These are phyloP conservation scores for Orientallactaga bullata DNA, from an alignment of 2,113 vertebrate species.

Conservation along the genomic window DNA sequence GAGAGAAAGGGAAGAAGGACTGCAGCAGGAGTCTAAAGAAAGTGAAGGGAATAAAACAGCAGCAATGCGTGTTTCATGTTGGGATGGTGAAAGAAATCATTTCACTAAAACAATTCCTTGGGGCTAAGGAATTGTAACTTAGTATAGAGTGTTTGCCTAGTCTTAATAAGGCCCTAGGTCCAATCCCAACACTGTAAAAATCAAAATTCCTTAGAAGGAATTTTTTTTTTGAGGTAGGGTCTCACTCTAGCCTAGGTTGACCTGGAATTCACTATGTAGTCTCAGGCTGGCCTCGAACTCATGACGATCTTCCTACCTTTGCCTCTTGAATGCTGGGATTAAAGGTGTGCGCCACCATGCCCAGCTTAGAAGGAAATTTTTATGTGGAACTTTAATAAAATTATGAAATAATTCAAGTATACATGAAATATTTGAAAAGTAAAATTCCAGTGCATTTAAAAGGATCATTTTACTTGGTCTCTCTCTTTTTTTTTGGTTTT, in stretches of 20 bases:
- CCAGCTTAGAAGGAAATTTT: too few relatives aligned
- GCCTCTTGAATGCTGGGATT: too few relatives aligned
- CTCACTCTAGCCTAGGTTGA: too few relatives aligned
- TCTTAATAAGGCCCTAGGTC: background rate
- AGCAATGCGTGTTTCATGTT: slow-evolving; percentile 7
- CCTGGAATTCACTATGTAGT: too few relatives aligned
- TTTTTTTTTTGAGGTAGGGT: too few relatives aligned
- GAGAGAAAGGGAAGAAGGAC: background rate
- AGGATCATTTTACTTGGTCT: background rate
- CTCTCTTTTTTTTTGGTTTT: too few relatives aligned
- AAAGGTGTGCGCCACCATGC: too few relatives aligned
- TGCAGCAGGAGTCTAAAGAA: background rate
- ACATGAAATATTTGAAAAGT: background rate
- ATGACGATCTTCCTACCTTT: too few relatives aligned
- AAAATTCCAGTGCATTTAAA: slow-evolving; percentile 23
- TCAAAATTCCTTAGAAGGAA: too few relatives aligned
- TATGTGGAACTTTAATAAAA: slow-evolving; percentile 10
- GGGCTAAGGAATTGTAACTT: background rate
- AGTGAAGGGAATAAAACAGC: background rate
- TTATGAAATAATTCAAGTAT: slow-evolving; percentile 8
- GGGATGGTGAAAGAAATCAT: background rate
- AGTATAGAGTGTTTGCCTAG: too few relatives aligned
- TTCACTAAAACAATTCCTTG: slow-evolving; percentile 4
- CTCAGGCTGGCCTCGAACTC: too few relatives aligned
- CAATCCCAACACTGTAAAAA: too few relatives aligned